Base-by-base conservation (phyloP, 1,140 invertebrate species). In the Sminthurinus signatus region DNA sequence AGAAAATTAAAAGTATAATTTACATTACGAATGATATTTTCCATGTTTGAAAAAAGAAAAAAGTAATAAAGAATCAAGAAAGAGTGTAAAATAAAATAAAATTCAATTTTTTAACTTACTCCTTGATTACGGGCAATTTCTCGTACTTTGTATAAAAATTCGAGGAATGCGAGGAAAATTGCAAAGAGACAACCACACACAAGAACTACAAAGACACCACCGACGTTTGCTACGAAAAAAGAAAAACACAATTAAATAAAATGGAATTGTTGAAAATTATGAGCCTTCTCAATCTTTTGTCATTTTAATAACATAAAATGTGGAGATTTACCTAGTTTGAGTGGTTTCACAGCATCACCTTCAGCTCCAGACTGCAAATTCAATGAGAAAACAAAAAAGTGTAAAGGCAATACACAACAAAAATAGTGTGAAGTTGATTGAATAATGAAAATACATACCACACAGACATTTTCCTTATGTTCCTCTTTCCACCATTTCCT, bases 401-500 rank as follows among this genome's bases (percentile, higher is more conserved):
- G n/a, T n/a, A n/a, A n/a, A n/a, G n/a, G n/a, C n/a, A n/a, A n/a
- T n/a, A n/a, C n/a, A n/a, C n/a, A n/a, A n/a, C n/a, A n/a, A n/a
- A n/a, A n/a, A n/a, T n/a, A n/a, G n/a, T n/a, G n/a, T n/a, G n/a
- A n/a, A n/a, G n/a, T n/a, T n/a, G n/a, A 8, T 36, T 36, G 5
- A 36, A 5, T 15, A 36, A 36, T 36, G 5, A 36, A 36, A 36
- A 36, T 88, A 36, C 89, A 83, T 79, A 90, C 88, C 73, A 86
- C 81, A 76, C 89, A 92, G 39, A 85, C 83, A 61, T 88, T 87
- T 15, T 88, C 89, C 8, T 88, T 89, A 29, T 88, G 82, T 79
- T 89, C 89, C 76, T 92, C 88, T 77, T 93, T 93, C 93, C 93
- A 96, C 93, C 93, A 97, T 76, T 89, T 87, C 19, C 90, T 91